A percentile compares a stretch with the other conserved stretches of the same genome.
phyloP scores from a whole-genome alignment of 2,113 vertebrate genomes.

The Macroglossus sobrinus region DNA sequence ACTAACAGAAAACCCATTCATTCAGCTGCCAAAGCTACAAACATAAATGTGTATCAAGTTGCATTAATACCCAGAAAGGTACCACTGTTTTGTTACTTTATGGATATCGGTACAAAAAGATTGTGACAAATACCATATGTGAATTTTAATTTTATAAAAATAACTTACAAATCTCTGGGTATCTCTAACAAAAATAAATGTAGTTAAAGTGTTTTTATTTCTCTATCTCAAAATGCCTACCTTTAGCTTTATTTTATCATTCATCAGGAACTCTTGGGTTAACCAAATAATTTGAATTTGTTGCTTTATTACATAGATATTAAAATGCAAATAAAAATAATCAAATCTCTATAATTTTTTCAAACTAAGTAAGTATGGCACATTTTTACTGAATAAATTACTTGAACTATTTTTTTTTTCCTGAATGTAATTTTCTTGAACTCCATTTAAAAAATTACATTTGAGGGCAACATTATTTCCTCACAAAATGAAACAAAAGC shows the following conservation, averaged over 20 bases:
- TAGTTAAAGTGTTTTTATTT: background rate
- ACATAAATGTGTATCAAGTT: background rate
- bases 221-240: background rate
- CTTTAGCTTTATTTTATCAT: conserved; percentile 1
- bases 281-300: background rate
- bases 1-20: background rate
- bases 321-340: conserved; percentile 40
- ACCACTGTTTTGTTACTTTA: background rate
- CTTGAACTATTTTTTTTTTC: conserved; percentile 3
- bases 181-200: conserved; percentile 31
- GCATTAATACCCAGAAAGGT: background rate
- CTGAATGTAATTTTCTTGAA: conserved; percentile 32
- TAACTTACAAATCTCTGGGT: background rate
- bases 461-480: conserved; percentile 60
- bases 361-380: background rate
- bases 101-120: background rate
- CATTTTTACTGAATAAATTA: conserved; percentile 51
- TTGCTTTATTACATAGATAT: conserved; percentile 19
- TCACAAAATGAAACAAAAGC: conserved; percentile 78
- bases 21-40: background rate
- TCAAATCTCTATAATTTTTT: background rate
- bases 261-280: conserved; percentile 4
- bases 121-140: background rate
- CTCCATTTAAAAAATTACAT: conserved; percentile 28
- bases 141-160: conserved; percentile 33